Evolutionary conservation across 2,113 vertebrate genomes (phyloP), one percentile per base, ranked within the genome.

Genomic region (Perccottus glenii): DNA sequence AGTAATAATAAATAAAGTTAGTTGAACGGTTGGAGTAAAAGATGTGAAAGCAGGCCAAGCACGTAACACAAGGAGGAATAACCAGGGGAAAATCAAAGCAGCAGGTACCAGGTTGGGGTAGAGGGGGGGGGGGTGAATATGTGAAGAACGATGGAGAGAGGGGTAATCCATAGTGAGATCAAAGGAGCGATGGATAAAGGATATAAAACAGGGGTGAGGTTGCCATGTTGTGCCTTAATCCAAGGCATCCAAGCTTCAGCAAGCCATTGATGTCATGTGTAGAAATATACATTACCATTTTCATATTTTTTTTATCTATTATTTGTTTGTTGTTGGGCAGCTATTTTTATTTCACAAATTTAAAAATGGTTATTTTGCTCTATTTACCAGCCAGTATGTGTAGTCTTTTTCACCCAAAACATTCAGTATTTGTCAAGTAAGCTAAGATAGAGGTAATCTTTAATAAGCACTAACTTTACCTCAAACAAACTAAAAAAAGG

Each of bases 141-240:
- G 14, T 57, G 16, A 46, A 48, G 59, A 77, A 36, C 70, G 74
- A 57, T 11, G 15, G 4, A 66, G 67, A 64, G 44, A 63, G 70
- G 45, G 46, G 66, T 64, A 81, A 80, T 85, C 83, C 79, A 68
- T 45, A 42, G 60, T 5, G 56, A 80, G 81, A 88, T 89, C 69
- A 88, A 68, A 83, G 65, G 65, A 81, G n/a, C 53, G 67, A 71
- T 77, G 70, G 78, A 84, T 70, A 67, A 83, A 51, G 52, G 64
- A 80, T 46, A 53, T 51, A 74, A 77, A 78, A 82, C 64, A 57
- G 45, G 68, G 66, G 77, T 56, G 68, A 55, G 58, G 70, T 61
- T 49, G 65, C 12, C 49, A 64, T 0, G 38, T 45, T 49, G 49
- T 0, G 10, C 56, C 49, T 69, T 80, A 77, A 84, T 80, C 76